Evolutionary conservation across 1,140 invertebrate species (phyloP).

Genomic region (Anoplolepis gracilipes): DNA sequence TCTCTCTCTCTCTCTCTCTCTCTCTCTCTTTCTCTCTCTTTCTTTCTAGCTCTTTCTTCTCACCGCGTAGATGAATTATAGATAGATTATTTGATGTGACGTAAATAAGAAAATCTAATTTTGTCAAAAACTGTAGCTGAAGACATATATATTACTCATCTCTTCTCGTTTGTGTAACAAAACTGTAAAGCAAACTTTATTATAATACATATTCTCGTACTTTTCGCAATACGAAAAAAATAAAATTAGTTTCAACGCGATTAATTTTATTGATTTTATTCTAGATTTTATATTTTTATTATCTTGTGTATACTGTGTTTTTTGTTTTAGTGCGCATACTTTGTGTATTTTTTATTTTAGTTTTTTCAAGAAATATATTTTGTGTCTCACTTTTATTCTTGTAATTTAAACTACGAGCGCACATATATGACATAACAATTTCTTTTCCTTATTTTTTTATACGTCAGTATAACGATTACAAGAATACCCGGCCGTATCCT

Average conservation of each 20-base stretch:
- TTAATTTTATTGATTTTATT: neutral
- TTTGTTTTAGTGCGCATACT: neutral
- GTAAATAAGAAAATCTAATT: neutral
- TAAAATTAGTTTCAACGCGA: neutral
- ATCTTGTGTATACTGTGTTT: neutral
- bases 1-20: neutral
- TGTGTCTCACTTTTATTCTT: neutral
- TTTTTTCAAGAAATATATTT: neutral
- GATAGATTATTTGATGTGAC: conserved; percentile 5
- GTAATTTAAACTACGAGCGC: neutral
- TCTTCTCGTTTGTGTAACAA: neutral
- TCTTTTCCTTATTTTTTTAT: neutral
- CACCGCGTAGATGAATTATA: conserved; percentile 20
- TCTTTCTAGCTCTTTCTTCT: neutral
- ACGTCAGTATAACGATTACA: neutral
- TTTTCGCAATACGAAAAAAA: neutral
- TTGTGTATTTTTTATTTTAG: neutral
- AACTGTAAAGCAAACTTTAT: neutral
- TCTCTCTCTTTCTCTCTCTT: neutral
- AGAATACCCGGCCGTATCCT: neutral
- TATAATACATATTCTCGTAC: neutral
- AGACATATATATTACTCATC: neutral
- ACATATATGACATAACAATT: neutral
- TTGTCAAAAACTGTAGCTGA: neutral
- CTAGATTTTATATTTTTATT: neutral